Percentiles rank a stretch among this genome's conserved stretches.
phyloP scores from a whole-genome alignment of 1,140 invertebrate species.

The Eufriesea mexicana region DNA sequence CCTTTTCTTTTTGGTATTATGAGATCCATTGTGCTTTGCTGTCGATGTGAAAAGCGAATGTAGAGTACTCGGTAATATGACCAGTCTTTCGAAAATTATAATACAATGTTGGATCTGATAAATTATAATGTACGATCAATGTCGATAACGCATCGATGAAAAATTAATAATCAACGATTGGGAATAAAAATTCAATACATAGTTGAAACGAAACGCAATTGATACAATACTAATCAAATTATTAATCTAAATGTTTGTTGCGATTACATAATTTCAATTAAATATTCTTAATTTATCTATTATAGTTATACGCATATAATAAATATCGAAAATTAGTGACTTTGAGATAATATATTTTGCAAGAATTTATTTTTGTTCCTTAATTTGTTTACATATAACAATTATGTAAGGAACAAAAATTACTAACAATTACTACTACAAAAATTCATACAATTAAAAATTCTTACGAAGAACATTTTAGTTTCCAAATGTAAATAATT shows the following conservation, averaged over 20 bases:
- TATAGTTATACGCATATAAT: neutral
- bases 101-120: neutral
- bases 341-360: neutral
- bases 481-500: no score
- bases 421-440: no score
- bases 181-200: neutral
- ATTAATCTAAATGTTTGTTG: neutral
- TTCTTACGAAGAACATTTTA: no score
- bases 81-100: neutral
- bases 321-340: neutral
- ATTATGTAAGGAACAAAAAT: no score
- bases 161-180: neutral
- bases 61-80: neutral
- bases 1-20: neutral
- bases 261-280: neutral
- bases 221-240: neutral
- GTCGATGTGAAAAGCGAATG: neutral
- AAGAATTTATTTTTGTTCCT: neutral
- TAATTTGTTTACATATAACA: no score
- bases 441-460: no score
- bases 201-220: neutral
- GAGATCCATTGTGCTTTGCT: neutral
- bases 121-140: conserved; percentile 5
- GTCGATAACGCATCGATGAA: neutral
- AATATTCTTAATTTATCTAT: neutral